Evolutionary conservation across 2,113 vertebrate genomes (phyloP).

Genomic region (Sinocyclocheilus maitianheensis): DNA sequence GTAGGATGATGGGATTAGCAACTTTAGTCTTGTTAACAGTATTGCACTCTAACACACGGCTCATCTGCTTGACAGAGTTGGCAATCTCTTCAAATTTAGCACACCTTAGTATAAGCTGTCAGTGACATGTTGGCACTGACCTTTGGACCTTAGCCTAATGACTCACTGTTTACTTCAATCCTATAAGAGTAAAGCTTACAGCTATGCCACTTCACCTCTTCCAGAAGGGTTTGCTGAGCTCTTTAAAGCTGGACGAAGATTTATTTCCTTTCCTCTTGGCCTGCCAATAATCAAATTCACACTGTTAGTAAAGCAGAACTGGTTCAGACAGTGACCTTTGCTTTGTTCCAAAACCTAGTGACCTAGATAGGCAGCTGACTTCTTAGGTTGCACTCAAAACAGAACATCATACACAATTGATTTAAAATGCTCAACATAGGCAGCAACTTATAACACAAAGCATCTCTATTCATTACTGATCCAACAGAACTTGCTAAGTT

Average conservation of each 20-base stretch:
- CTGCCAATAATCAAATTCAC: background rate
- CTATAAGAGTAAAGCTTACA: background rate
- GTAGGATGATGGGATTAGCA: constrained; percentile 40
- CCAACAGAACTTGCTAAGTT: background rate
- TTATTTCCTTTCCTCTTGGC: background rate
- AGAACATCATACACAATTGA: background rate
- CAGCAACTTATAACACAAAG: background rate
- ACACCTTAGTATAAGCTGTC: constrained; percentile 27
- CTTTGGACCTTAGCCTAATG: background rate
- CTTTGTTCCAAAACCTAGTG: background rate
- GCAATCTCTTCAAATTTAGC: constrained; percentile 33
- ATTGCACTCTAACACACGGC: constrained; percentile 15
- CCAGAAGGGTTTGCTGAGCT: background rate
- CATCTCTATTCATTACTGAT: background rate
- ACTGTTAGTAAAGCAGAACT: background rate
- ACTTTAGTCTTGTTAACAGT: constrained; percentile 50
- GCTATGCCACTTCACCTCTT: background rate
- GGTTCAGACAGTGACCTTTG: too few relatives aligned
- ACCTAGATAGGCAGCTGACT: background rate
- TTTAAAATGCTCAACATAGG: background rate
- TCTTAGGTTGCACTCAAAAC: background rate
- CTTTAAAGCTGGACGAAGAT: constrained; percentile 5
- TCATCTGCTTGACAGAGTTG: constrained; percentile 31
- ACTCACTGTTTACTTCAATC: background rate
- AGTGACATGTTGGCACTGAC: background rate